phyloP scores from a whole-genome alignment of 2,888 invertebrate species.

The Polydrusus tereticollis region DNA sequence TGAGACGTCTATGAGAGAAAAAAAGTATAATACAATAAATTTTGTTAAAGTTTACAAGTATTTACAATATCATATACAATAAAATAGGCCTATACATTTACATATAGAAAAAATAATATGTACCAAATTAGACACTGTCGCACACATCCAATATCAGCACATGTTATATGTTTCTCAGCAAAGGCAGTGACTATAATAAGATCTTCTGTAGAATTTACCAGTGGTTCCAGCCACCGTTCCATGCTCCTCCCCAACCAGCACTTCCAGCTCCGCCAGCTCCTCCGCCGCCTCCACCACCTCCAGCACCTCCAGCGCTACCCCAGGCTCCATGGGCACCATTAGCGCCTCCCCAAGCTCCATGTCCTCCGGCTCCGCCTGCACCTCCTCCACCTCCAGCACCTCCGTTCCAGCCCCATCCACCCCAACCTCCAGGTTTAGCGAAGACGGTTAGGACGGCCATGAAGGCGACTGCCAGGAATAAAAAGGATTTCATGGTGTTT shows the following conservation, averaged over 20 bases:
- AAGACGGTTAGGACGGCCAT: neutral
- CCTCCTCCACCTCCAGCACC: slow-evolving; percentile 13
- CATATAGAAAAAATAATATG: neutral
- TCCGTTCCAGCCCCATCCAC: slow-evolving; percentile 28
- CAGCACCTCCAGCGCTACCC: slow-evolving; percentile 28
- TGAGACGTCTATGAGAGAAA: no score
- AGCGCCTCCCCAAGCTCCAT: neutral
- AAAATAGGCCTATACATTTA: neutral
- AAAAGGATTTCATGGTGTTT: neutral
- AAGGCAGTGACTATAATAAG: neutral
- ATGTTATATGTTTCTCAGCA: slow-evolving; percentile 13
- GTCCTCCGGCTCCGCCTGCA: slow-evolving; percentile 2
- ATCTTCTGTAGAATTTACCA: neutral
- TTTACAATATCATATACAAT: neutral
- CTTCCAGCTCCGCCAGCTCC: slow-evolving; percentile 46
- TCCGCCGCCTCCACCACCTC: slow-evolving; percentile 46
- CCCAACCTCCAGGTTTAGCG: slow-evolving; percentile 17
- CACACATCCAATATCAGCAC: neutral
- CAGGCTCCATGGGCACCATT: neutral
- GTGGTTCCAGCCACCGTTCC: slow-evolving; percentile 22
- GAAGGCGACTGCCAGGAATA: slow-evolving; percentile 6
- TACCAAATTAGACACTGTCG: neutral
- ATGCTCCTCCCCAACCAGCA: slow-evolving; percentile 45
- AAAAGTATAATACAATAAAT: no score
- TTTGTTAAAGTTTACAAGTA: neutral